phyloP scores from a whole-genome alignment of 2,113 vertebrate species.

The Neopipo cinnamomea region DNA sequence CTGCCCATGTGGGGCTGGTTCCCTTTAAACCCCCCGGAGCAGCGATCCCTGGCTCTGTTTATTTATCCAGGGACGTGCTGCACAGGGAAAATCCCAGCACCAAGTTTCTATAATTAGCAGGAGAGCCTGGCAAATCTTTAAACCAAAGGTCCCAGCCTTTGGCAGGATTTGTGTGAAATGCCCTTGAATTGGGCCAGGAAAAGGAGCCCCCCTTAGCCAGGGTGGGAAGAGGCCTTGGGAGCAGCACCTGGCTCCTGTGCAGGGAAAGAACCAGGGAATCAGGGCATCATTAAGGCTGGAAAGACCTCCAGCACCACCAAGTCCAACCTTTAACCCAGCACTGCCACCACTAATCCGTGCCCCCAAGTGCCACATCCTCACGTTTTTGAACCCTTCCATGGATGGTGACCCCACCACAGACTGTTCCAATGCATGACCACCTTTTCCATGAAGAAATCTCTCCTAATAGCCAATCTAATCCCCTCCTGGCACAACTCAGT shows the following conservation, averaged over 20 bases:
- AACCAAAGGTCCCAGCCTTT: not conserved
- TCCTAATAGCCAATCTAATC: not conserved
- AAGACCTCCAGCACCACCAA: not conserved
- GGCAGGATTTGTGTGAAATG: not conserved
- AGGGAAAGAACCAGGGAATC: not conserved
- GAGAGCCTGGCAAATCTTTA: conserved; percentile 39
- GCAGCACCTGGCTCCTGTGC: not conserved
- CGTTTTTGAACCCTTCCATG: not conserved
- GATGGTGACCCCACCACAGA: not conserved
- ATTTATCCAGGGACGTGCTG: not conserved
- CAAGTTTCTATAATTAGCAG: conserved; percentile 39
- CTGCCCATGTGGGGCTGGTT: not conserved
- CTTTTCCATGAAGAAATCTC: not conserved
- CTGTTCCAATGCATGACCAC: not conserved
- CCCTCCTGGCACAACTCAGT: not conserved
- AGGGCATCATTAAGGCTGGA: not conserved
- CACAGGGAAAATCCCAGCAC: not conserved
- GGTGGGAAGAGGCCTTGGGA: not conserved
- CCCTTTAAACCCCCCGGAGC: not conserved
- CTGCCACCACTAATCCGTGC: not conserved
- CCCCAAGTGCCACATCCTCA: not conserved
- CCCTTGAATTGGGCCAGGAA: not conserved
- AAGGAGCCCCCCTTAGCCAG: not conserved
- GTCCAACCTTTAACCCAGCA: not conserved
- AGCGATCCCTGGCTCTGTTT: not conserved